A percentile compares a stretch with the other conserved stretches of the same genome.
Evolutionary conservation across 2,888 invertebrate species (phyloP).

Genomic region (Diarsia mendica): DNA sequence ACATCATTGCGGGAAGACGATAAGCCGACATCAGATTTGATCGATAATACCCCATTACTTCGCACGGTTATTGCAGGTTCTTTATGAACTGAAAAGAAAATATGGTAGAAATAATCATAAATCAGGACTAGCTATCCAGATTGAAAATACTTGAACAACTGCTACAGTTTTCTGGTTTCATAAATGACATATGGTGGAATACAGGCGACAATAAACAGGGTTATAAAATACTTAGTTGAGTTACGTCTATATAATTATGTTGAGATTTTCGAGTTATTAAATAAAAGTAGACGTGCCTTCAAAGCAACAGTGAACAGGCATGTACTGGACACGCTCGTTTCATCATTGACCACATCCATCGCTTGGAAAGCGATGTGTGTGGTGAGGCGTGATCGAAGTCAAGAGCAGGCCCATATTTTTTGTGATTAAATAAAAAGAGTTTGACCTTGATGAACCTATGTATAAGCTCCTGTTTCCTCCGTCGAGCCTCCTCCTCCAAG

Average conservation of each 20-base stretch:
- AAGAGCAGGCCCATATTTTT: too few species aligned
- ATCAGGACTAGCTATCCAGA: background rate
- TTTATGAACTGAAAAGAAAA: background rate
- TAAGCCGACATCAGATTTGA: background rate
- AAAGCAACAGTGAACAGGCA: too few species aligned
- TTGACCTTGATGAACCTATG: slow-evolving; percentile 94
- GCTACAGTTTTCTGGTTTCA: background rate
- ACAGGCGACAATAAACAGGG: too few species aligned
- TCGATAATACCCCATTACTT: background rate
- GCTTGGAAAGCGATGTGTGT: too few species aligned
- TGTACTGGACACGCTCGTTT: too few species aligned
- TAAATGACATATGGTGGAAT: background rate
- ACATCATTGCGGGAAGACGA: background rate
- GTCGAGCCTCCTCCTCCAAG: slow-evolving; percentile 94
- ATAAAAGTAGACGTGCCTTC: background rate
- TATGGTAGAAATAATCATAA: background rate
- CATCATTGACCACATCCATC: too few species aligned
- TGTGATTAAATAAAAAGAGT: too few species aligned
- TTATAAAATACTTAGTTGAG: background rate
- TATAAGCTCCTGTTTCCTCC: slow-evolving; percentile 95
- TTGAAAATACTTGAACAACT: background rate
- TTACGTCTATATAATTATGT: background rate
- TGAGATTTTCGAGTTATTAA: background rate
- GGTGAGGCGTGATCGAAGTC: too few species aligned
- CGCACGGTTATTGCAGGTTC: background rate